Evolutionary conservation across 1,140 invertebrate genomes (phyloP).

Genomic region (Phocides pigmalion): DNA sequence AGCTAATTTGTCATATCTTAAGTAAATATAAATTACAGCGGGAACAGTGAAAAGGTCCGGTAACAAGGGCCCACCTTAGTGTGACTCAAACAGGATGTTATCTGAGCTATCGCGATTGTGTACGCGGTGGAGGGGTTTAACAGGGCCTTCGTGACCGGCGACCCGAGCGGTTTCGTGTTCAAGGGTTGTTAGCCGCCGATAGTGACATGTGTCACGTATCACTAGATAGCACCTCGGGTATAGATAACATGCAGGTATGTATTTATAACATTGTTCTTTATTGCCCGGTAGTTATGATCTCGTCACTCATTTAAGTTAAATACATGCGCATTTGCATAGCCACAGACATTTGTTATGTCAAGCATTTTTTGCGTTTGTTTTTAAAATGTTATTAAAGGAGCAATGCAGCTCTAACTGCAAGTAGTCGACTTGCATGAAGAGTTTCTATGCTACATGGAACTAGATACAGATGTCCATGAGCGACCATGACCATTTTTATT

Average conservation of each 20-base stretch:
- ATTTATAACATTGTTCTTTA: not conserved
- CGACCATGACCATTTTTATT: no score
- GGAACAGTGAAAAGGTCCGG: not conserved
- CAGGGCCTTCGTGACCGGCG: not conserved
- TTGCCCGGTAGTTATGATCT: no score
- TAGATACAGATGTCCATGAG: no score
- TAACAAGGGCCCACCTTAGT: not conserved
- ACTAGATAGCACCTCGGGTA: conserved; percentile 13
- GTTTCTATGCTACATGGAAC: no score
- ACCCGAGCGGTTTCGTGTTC: conserved; percentile 43
- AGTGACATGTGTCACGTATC: conserved; percentile 39
- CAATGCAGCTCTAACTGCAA: no score
- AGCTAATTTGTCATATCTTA: conserved; percentile 14
- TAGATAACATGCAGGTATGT: not conserved
- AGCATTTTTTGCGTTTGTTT: no score
- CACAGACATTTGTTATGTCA: no score
- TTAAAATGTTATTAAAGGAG: no score
- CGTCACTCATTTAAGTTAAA: no score
- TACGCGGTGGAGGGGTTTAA: not conserved
- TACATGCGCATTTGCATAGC: no score
- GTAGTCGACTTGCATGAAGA: no score
- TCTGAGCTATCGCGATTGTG: conserved; percentile 6
- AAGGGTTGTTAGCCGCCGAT: conserved; percentile 38
- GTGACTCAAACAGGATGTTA: conserved; percentile 9
- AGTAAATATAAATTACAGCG: conserved; percentile 5